Evolutionary conservation across 2,797 vertebrate genomes (phyloP).

Genomic region (Hydrolagus colliei): DNA sequence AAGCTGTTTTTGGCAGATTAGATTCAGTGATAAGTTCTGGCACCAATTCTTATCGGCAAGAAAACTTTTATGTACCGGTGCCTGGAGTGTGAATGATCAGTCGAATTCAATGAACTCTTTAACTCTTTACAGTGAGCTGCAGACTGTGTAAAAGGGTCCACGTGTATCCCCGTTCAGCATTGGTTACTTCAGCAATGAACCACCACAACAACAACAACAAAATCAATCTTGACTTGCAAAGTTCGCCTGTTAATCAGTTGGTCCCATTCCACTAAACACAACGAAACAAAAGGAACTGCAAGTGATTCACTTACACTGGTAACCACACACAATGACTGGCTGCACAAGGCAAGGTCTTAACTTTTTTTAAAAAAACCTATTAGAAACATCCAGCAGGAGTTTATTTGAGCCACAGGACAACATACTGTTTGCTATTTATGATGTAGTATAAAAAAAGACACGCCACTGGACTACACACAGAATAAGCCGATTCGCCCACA

Average conservation of each 20-base stretch:
- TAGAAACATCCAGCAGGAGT: neutral
- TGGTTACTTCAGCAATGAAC: neutral
- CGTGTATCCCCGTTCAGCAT: neutral
- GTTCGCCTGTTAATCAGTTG: neutral
- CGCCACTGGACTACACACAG: neutral
- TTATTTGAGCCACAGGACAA: too few species aligned
- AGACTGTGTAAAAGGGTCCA: neutral
- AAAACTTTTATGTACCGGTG: neutral
- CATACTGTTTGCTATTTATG: neutral
- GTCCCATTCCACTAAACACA: too few species aligned
- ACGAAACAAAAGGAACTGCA: neutral
- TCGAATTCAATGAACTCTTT: neutral
- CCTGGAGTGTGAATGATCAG: neutral
- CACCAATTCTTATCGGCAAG: neutral
- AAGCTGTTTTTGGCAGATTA: neutral
- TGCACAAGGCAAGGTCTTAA: constrained; percentile 1
- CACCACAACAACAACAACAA: neutral
- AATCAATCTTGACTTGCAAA: neutral
- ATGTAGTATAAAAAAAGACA: neutral
- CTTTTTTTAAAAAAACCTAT: neutral
- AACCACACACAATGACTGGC: neutral
- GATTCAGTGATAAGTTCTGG: neutral
- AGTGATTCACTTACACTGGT: neutral
- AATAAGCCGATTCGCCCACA: neutral
- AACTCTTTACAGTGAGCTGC: neutral